Conservation (phyloP, 2,113 vertebrate genomes). For the Mesembrinibis cayennensis region DNA sequence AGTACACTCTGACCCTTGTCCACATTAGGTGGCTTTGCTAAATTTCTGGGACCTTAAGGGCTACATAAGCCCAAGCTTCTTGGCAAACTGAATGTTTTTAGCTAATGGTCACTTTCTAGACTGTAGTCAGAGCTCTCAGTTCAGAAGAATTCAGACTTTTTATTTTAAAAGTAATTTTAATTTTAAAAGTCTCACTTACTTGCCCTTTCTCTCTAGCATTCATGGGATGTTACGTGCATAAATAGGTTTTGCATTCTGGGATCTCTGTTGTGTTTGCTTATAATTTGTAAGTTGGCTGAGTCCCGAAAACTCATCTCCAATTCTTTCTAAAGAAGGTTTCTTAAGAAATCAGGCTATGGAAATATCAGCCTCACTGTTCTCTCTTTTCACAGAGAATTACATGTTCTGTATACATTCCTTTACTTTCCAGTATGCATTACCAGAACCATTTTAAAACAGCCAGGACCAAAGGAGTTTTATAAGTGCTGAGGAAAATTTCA, state of each 20-base stretch:
- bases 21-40: not conserved
- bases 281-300: not conserved
- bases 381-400: not conserved
- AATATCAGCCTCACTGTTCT: slow-evolving; percentile 31
- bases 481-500: not conserved
- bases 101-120: not conserved
- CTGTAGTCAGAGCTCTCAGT: not conserved
- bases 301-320: not conserved
- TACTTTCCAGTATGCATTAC: not conserved
- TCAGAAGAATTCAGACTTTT: not conserved
- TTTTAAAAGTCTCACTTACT: not conserved
- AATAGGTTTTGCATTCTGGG: not conserved
- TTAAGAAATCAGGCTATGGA: not conserved
- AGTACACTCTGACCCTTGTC: not conserved
- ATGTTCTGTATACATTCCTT: not conserved
- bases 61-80: not conserved
- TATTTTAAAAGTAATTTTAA: not conserved
- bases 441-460: not conserved
- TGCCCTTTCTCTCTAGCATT: not conserved
- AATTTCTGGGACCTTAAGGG: not conserved
- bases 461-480: not conserved
- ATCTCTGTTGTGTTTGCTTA: not conserved
- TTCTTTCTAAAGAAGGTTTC: not conserved
- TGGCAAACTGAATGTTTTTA: not conserved
- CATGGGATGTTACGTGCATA: not conserved